Evolutionary conservation across 1,140 invertebrate genomes (phyloP), one percentile per base, ranked within the genome.

Genomic region (Drosophila parabipectinata): DNA sequence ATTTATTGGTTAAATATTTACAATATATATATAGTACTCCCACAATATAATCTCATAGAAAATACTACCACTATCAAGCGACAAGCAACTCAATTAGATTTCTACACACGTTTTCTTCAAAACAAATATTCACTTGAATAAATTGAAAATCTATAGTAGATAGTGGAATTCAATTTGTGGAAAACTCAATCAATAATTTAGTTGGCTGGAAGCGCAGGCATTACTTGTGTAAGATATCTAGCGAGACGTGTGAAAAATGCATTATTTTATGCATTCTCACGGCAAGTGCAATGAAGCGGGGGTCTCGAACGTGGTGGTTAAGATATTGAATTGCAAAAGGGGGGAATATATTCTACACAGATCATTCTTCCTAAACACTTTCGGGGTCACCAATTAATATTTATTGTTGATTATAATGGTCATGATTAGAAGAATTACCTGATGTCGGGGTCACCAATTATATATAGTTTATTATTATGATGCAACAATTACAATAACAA

Each of bases 91-190:
- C 18, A 9, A 47, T 47, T 47, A 24, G 7, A 47, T 21, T 47
- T 47, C 44, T 7, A 21, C 4, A 18, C 44, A 47, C 44, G 44
- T 47, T 47, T 47, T 18, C 6, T 47, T 47, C 18, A 24, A 21
- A 41, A 24, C 9, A 47, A 47, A 10, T 47, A 47, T 47, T 47
- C 15, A 47, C 9, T 47, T 24, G 44, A 47, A 47, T 47, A 8
- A 47, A 47, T 47, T 21, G 41, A 45, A 45, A 15, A 45, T 45
- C 5, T 9, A 45, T 18, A 18, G 15, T 45, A 45, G 41, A 18
- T 45, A 8, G 15, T 14, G 12, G 15, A 15, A 45, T 45, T 45
- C 41, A 18, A 45, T 45, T 45, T 45, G 41, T 10, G 44, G 15
- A 47, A 21, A 18, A 18, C n/a, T 44, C 41, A 18, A 44, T 44